Percentiles rank a stretch among this genome's conserved stretches.
phyloP scores from a whole-genome alignment of 2,797 vertebrate species.

The Enteromius thamalakanensis region DNA sequence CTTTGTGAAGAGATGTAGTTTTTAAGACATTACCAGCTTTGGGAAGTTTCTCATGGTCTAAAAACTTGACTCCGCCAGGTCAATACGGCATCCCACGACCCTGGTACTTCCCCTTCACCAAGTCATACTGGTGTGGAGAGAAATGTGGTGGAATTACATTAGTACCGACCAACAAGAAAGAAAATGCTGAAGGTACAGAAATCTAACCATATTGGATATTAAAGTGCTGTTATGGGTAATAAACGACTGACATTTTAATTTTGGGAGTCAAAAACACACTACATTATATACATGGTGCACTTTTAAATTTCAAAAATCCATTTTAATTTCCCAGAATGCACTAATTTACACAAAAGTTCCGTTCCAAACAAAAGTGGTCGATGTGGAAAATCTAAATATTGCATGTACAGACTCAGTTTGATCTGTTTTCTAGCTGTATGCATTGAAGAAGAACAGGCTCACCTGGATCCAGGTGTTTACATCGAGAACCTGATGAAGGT shows the following conservation, averaged over 20 bases:
- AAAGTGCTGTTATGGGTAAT: no score
- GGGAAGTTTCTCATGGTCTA: background rate
- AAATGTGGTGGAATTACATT: constrained; percentile 76
- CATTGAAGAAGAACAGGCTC: constrained; percentile 91
- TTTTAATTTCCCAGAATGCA: no score
- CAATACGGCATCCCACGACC: constrained; percentile 94
- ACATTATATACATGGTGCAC: no score
- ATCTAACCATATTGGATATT: background rate
- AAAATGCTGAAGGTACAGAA: constrained; percentile 83
- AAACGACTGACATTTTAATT: no score
- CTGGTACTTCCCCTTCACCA: constrained; percentile 96
- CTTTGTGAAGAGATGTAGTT: background rate
- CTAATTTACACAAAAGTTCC: background rate
- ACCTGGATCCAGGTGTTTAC: constrained; percentile 92
- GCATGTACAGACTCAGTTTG: background rate
- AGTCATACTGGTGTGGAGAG: constrained; percentile 94
- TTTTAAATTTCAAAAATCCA: no score
- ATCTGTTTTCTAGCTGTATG: constrained; percentile 79
- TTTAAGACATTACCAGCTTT: background rate
- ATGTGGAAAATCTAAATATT: background rate
- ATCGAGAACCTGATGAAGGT: constrained; percentile 96
- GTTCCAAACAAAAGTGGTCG: background rate
- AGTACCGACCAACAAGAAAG: constrained; percentile 76
- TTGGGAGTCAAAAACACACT: no score
- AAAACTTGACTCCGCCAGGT: constrained; percentile 73